Percentiles rank a stretch among this genome's conserved stretches.
phyloP scores from a whole-genome alignment of 1,140 invertebrate genomes.

The Melitaea cinxia region DNA sequence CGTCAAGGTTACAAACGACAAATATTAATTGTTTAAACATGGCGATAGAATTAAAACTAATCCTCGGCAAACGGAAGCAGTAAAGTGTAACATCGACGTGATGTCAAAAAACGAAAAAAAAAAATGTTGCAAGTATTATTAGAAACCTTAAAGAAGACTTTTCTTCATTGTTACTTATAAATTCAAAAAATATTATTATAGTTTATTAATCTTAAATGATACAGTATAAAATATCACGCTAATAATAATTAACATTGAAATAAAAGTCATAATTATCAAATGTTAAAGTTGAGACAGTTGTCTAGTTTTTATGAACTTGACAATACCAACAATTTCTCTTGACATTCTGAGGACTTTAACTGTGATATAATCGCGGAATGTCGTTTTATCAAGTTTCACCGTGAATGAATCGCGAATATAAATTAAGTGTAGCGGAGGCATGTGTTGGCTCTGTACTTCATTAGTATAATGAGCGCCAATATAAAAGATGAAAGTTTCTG shows the following conservation, averaged over 20 bases:
- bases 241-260: too few relatives aligned
- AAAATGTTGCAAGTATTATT: neutral
- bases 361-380: neutral
- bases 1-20: neutral
- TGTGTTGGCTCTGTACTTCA: neutral
- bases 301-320: neutral
- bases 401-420: constrained; percentile 10
- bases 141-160: too few relatives aligned
- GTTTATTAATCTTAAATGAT: too few relatives aligned
- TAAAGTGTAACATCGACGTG: neutral
- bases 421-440: neutral
- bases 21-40: neutral
- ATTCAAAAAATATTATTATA: too few relatives aligned
- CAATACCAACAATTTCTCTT: neutral
- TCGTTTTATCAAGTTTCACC: constrained; percentile 8
- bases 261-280: too few relatives aligned
- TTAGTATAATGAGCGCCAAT: constrained; percentile 11
- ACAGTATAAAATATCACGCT: neutral
- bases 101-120: neutral
- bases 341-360: neutral
- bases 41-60: neutral
- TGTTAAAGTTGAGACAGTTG: neutral
- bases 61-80: constrained; percentile 3
- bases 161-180: too few relatives aligned
- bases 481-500: constrained; percentile 6